A percentile compares a stretch with the other conserved stretches of the same genome.
Evolutionary conservation across 1,140 invertebrate species (phyloP).

Genomic region (Colletes gigas): DNA sequence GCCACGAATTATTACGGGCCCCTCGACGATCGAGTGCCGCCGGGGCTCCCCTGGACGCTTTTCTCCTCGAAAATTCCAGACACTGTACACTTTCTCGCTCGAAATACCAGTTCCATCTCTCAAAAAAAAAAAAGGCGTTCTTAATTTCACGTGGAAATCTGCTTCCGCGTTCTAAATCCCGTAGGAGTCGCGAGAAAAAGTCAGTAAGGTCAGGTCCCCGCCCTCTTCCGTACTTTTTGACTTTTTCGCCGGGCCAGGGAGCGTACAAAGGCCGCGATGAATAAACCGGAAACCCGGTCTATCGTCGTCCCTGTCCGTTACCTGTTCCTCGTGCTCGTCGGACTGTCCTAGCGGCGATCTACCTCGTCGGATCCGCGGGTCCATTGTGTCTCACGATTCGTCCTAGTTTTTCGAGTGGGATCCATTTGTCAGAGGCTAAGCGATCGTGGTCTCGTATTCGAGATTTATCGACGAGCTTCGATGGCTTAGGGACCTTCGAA

Average conservation of each 20-base stretch:
- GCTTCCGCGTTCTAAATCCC: constrained; percentile 66
- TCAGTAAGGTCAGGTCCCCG: constrained; percentile 58
- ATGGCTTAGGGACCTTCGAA: too few relatives aligned
- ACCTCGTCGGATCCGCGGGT: constrained; percentile 17
- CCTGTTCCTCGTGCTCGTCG: constrained; percentile 55
- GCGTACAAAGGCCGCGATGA: constrained; percentile 57
- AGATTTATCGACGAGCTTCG: too few relatives aligned
- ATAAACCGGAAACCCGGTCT: constrained; percentile 76
- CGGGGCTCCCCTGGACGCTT: constrained; percentile 3
- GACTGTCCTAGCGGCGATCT: constrained; percentile 6
- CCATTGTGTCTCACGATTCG: constrained; percentile 28
- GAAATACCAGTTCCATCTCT: too few relatives aligned
- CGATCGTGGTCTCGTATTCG: neutral
- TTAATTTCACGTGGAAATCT: constrained; percentile 36
- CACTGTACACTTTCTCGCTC: neutral
- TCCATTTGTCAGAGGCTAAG: neutral
- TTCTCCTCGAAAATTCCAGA: neutral
- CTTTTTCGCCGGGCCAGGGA: constrained; percentile 61
- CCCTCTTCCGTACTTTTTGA: constrained; percentile 74
- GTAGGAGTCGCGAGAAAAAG: constrained; percentile 64
- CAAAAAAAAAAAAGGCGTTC: neutral
- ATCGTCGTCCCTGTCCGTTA: constrained; percentile 66
- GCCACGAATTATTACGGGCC: constrained; percentile 53
- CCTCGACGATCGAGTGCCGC: constrained; percentile 62
- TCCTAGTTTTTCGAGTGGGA: neutral